phyloP scores from a whole-genome alignment of 1,140 invertebrate genomes.

The Drosophila ercepeae region DNA sequence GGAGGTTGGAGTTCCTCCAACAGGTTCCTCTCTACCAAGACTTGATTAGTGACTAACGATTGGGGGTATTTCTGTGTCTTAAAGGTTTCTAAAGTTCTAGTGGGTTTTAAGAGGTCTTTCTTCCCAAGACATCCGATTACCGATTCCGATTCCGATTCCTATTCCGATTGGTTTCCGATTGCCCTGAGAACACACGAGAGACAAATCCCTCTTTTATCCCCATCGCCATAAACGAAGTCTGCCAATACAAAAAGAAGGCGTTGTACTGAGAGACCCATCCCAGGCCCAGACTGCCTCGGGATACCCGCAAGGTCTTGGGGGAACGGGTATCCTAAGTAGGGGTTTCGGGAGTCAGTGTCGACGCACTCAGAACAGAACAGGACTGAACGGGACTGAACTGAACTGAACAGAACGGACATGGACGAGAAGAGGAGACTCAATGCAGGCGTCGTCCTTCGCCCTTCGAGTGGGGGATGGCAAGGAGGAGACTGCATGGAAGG shows the following conservation, averaged over 20 bases:
- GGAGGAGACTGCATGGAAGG: neutral
- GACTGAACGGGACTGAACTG: too few relatives aligned
- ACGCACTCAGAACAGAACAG: conserved; percentile 59
- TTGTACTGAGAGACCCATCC: conserved; percentile 40
- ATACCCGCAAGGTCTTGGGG: conserved; percentile 32
- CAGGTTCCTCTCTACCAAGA: too few relatives aligned
- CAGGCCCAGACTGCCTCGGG: conserved; percentile 9
- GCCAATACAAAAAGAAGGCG: conserved; percentile 50
- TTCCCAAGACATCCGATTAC: conserved; percentile 45
- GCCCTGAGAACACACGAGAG: conserved; percentile 27
- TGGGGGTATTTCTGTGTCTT: too few relatives aligned
- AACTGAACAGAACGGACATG: conserved; percentile 36
- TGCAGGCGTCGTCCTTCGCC: conserved; percentile 53
- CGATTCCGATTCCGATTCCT: conserved; percentile 24
- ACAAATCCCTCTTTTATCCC: conserved; percentile 42
- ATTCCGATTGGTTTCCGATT: conserved; percentile 46
- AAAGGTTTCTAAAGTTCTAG: too few relatives aligned
- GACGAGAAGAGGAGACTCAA: conserved; percentile 23
- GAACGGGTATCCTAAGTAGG: neutral
- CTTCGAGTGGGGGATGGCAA: conserved; percentile 7
- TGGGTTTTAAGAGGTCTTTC: conserved; percentile 1
- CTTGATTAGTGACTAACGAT: too few relatives aligned
- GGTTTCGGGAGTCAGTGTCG: conserved; percentile 58
- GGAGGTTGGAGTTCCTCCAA: too few relatives aligned
- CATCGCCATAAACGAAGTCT: conserved; percentile 44